Evolutionary conservation across 2,888 invertebrate species (phyloP).

Genomic region (Trissonchulus latispiculum): DNA sequence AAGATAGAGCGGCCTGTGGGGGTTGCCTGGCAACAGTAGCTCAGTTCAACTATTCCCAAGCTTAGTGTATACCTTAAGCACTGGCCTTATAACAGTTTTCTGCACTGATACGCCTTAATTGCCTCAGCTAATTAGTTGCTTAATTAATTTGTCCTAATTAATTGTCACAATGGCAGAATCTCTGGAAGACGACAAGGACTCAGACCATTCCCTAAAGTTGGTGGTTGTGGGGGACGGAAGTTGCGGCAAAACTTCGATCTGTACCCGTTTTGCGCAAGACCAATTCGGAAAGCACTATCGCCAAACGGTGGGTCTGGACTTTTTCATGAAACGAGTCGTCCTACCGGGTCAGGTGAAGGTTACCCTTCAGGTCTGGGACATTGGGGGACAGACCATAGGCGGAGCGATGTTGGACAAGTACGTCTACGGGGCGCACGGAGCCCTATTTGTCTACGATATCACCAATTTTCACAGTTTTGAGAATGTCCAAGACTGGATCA

Average conservation of each 20-base stretch:
- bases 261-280: conserved; percentile 56
- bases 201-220: conserved; percentile 59
- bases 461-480: conserved; percentile 70
- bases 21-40: background rate
- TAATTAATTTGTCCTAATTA: too few species aligned
- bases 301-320: conserved; percentile 60
- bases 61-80: too few species aligned
- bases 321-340: conserved; percentile 57
- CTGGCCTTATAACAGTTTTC: too few species aligned
- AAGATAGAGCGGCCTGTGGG: too few species aligned
- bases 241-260: conserved; percentile 56
- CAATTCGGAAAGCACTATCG: conserved; percentile 53
- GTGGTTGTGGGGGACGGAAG: conserved; percentile 66
- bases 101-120: too few species aligned
- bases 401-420: conserved; percentile 64
- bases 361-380: conserved; percentile 62
- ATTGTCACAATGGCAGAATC: too few species aligned
- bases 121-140: too few species aligned
- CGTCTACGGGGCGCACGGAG: conserved; percentile 50
- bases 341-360: conserved; percentile 44
- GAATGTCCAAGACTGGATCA: conserved; percentile 62
- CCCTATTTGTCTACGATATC: conserved; percentile 70
- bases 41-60: background rate
- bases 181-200: conserved; percentile 55
- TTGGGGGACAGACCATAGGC: conserved; percentile 65